Percentiles rank a stretch among this genome's conserved stretches.
Evolutionary conservation across 2,797 vertebrate species (phyloP).

Genomic region (Cyclura pinguis): DNA sequence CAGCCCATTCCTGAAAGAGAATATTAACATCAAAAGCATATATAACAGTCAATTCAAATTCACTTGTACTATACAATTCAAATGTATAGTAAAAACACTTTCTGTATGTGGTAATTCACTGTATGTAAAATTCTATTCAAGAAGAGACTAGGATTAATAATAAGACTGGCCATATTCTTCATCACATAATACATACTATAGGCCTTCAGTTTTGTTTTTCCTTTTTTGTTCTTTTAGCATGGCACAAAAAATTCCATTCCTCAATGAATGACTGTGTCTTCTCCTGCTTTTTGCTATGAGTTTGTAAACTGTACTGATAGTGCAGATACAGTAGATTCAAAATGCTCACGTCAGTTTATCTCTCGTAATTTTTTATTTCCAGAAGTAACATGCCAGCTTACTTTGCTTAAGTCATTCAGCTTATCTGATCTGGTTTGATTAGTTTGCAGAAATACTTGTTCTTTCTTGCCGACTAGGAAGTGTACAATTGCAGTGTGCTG

Average conservation of each 20-base stretch:
- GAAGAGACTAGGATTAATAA: not conserved
- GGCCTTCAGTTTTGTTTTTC: not conserved
- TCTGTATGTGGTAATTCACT: not conserved
- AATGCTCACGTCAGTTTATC: not conserved
- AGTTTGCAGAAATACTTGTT: not conserved
- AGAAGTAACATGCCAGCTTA: not conserved
- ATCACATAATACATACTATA: too few species aligned
- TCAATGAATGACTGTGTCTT: not conserved
- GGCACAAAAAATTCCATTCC: not conserved
- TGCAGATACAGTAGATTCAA: not conserved
- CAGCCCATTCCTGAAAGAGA: not conserved
- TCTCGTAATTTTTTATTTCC: not conserved
- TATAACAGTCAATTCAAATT: conserved; percentile 11
- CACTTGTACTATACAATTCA: not conserved
- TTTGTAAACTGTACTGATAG: not conserved
- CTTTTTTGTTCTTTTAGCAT: not conserved
- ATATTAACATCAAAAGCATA: not conserved
- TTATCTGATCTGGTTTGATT: not conserved
- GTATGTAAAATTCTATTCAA: not conserved
- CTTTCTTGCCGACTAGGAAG: not conserved
- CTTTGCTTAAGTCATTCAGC: not conserved
- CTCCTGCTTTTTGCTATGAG: not conserved
- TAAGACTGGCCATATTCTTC: too few species aligned
- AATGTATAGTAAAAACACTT: not conserved
- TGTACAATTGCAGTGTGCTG: not conserved